These are phyloP conservation scores for Muscicapa adusta DNA, from an alignment of 2,113 vertebrate genomes.

Conservation along the genomic window DNA sequence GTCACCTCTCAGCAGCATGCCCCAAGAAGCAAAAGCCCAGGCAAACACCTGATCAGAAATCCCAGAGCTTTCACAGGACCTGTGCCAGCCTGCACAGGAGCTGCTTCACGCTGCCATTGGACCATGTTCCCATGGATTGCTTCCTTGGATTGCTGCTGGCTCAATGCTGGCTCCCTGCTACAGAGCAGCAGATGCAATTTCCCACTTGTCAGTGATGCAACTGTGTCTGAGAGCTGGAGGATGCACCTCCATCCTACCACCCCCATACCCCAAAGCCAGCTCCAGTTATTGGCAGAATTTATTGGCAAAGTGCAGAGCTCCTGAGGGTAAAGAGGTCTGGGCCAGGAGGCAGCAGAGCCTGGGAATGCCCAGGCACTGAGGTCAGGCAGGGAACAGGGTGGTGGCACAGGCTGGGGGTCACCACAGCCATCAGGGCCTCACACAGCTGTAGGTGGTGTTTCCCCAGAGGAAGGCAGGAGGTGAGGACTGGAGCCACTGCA, in stretches of 20 bases:
- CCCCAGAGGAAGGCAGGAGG: not conserved
- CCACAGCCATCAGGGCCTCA: not conserved
- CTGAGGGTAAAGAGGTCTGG: accelerated
- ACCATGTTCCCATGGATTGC: too few relatives aligned
- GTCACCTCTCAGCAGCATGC: not conserved
- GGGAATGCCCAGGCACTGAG: accelerated
- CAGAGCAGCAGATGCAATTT: not conserved
- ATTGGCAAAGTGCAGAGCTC: not conserved
- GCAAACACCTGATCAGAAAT: not conserved
- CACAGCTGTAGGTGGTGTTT: slow-evolving; percentile 37
- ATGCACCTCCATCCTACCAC: not conserved
- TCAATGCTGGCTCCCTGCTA: not conserved
- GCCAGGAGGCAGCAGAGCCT: accelerated
- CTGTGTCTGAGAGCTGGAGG: accelerated
- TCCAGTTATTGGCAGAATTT: not conserved
- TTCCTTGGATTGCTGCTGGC: not conserved
- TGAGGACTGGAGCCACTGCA: not conserved
- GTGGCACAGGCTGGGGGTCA: not conserved
- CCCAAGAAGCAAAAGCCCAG: not conserved
- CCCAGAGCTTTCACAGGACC: not conserved
- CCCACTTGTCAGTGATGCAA: accelerated
- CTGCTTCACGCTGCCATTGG: accelerated
- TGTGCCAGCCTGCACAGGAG: not conserved
- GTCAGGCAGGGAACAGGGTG: not conserved
- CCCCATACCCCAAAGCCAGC: not conserved